Evolutionary conservation across 2,797 vertebrate genomes (phyloP).

Genomic region (Mionectes olivaceus): DNA sequence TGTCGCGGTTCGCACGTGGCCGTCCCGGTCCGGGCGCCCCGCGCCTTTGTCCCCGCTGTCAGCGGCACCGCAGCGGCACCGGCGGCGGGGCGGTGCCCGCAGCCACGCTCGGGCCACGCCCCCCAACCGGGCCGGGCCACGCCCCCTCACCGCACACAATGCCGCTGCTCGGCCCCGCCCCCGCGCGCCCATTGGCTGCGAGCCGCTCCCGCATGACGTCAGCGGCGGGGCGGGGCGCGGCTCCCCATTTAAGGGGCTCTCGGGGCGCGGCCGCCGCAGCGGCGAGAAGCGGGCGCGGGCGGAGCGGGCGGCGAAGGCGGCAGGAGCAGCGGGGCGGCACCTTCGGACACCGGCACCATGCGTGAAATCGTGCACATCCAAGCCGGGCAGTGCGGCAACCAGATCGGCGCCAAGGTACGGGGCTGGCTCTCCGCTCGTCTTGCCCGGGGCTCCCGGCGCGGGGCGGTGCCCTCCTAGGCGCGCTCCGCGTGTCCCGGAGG

Average conservation of each 20-base stretch:
- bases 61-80: background rate
- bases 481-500: slow-evolving; percentile 48
- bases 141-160: background rate
- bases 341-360: slow-evolving; percentile 75
- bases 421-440: slow-evolving; percentile 33
- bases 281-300: background rate
- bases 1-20: background rate
- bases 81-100: too few species aligned
- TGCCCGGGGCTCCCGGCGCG: background rate
- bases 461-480: slow-evolving; percentile 80
- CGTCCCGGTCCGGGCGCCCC: too few species aligned
- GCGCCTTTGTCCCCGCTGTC: background rate
- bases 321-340: background rate
- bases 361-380: slow-evolving; percentile 98
- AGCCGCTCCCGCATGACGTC: slow-evolving; percentile 42
- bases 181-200: background rate
- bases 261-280: slow-evolving; percentile 3
- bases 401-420: slow-evolving; percentile 93
- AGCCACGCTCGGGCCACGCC: background rate
- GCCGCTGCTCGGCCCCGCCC: background rate
- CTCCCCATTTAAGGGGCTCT: background rate
- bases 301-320: background rate
- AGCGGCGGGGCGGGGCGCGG: background rate
- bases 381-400: slow-evolving; percentile 95
- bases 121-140: too few species aligned